Evolutionary conservation across 2,888 invertebrate species (phyloP), one percentile per base, ranked within the genome.

Genomic region (Formica aserva): DNA sequence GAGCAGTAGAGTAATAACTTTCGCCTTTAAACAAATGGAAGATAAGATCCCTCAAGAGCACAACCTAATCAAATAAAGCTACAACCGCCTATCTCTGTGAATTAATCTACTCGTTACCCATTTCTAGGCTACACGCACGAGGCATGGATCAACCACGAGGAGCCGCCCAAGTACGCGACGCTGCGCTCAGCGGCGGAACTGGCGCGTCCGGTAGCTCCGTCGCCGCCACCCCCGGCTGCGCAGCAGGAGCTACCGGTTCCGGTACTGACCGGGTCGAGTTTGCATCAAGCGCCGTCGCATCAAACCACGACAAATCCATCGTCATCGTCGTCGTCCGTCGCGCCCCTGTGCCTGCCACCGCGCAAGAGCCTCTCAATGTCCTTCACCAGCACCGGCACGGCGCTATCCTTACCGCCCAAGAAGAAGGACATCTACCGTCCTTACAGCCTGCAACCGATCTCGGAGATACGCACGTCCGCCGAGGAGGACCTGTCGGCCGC

Each of bases 371-470:
- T 97, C 89, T 96, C 98, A 62, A 97, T 98, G 97, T 98, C 97
- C 93, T 98, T 97, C 94, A 98, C 98, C 75, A 98, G 98, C 95
- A 98, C 98, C 22, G 98, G 97, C 66, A 97, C 97, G n/a, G 96
- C 97, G 57, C 95, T 98, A 38, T 97, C 98, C 83, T 95, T 98
- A 92, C 98, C 98, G 87, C 98, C 98, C 3, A 98, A 98, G 95
- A 98, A 98, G 95, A 98, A 98, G 95, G 98, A 98, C 95, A 98
- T 98, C 92, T 98, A 98, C 95, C 96, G 98, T 86, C 98, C 98
- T 0, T 98, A 98, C 95, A 98, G 98, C 87, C 91, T 95, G 1
- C 94, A 95, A 82, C 89, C 93, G 1, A 95, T 96, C 55, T 94
- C 94, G 67, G 95, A 95, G 83, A 95, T 96, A 78, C 95, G 96